Evolutionary conservation across 2,113 vertebrate species (phyloP).

Genomic region (Vulpes lagopus): DNA sequence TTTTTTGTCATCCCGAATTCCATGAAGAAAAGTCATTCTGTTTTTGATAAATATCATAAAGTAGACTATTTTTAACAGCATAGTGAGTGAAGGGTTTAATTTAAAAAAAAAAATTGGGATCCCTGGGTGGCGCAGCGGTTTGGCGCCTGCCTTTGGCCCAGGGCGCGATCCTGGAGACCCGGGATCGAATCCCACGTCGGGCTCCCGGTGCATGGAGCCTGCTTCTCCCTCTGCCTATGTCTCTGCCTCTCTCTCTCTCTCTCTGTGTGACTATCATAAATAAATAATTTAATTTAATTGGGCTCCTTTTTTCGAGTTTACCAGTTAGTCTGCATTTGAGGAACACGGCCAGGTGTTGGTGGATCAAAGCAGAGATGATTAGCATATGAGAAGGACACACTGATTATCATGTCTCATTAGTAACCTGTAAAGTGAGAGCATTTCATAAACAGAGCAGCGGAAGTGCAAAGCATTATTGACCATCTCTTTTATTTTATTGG

Average conservation of each 20-base stretch:
- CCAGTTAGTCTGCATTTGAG: constrained; percentile 36
- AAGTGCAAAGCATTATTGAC: not conserved
- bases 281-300: not conserved
- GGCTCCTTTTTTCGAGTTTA: constrained; percentile 40
- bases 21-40: not conserved
- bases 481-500: constrained; percentile 26
- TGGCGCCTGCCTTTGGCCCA: too few species aligned
- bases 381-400: not conserved
- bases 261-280: too few species aligned
- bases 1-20: constrained; percentile 25
- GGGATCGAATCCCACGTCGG: too few species aligned
- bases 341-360: not conserved
- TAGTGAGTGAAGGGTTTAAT: not conserved
- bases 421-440: not conserved
- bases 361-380: not conserved
- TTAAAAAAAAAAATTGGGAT: not conserved
- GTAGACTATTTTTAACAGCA: not conserved
- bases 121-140: too few species aligned
- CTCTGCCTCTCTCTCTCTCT: too few species aligned
- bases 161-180: too few species aligned
- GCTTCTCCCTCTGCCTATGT: too few species aligned
- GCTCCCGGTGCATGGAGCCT: too few species aligned
- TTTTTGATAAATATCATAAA: constrained; percentile 8
- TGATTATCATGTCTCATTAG: constrained; percentile 49
- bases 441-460: not conserved